Percentiles rank a stretch among this genome's conserved stretches.
Evolutionary conservation across 2,888 invertebrate species (phyloP).

Genomic region (Terebella lapidaria): DNA sequence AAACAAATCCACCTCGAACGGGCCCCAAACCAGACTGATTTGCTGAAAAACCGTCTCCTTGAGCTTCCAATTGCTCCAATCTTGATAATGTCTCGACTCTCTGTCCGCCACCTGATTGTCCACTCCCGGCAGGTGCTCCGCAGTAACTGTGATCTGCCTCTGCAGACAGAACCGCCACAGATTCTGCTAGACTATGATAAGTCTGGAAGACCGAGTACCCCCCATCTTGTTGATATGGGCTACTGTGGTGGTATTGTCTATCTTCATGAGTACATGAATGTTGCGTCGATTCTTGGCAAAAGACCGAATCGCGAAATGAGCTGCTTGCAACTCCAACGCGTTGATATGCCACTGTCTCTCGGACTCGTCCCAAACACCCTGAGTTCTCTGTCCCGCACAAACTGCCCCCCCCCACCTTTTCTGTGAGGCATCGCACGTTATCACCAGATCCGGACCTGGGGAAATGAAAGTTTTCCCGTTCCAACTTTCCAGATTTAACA

Average conservation of each 20-base stretch:
- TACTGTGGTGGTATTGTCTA: conserved; percentile 15
- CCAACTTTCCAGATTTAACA: conserved; percentile 2
- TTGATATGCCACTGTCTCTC: conserved; percentile 9
- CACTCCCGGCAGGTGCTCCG: not conserved
- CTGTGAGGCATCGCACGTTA: not conserved
- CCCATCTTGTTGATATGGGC: conserved; percentile 15
- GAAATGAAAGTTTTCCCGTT: conserved; percentile 2
- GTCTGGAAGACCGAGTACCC: not conserved
- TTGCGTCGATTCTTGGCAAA: conserved; percentile 6
- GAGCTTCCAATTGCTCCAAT: not conserved
- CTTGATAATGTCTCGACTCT: not conserved
- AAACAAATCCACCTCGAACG: no score
- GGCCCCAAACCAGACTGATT: no score
- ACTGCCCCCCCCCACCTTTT: conserved; percentile 4
- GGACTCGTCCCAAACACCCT: conserved; percentile 4
- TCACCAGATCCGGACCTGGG: conserved; percentile 1
- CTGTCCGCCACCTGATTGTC: not conserved
- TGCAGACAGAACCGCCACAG: no score
- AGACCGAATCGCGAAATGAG: conserved; percentile 3
- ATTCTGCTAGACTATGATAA: conserved; percentile 1
- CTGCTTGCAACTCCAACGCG: conserved; percentile 10
- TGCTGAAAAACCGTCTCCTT: not conserved
- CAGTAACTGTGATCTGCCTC: not conserved
- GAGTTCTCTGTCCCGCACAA: not conserved
- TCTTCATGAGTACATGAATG: conserved; percentile 4